These are phyloP conservation scores for Aphodius granarius DNA, from an alignment of 2,888 invertebrate genomes.

Conservation along the genomic window DNA sequence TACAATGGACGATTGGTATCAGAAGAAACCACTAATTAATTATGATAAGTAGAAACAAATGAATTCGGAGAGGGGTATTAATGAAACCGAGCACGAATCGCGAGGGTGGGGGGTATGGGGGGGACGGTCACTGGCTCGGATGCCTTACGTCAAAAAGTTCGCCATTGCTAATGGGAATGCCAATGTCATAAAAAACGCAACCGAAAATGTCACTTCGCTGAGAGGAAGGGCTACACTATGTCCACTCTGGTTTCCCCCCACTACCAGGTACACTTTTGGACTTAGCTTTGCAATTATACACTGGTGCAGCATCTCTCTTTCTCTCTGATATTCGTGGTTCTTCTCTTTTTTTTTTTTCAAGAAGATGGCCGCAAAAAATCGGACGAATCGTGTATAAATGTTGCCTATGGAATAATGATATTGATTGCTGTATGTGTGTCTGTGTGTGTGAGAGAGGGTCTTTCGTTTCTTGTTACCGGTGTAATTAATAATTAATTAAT, in stretches of 20 bases:
- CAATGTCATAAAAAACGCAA: conserved; percentile 17
- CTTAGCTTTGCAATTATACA: not conserved
- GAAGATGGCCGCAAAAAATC: not conserved
- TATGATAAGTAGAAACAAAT: conserved; percentile 53
- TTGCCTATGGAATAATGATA: not conserved
- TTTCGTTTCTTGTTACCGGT: not conserved
- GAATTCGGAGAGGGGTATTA: conserved; percentile 48
- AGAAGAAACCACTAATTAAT: conserved; percentile 49
- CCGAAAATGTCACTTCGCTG: not conserved
- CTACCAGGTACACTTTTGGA: not conserved
- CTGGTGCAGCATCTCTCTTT: not conserved
- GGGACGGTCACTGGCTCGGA: conserved; percentile 36
- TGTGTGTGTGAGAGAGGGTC: too few relatives aligned
- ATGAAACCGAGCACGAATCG: conserved; percentile 49
- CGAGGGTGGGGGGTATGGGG: conserved; percentile 32
- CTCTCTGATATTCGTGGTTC: too few relatives aligned
- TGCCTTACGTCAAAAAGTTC: conserved; percentile 47
- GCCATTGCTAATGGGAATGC: conserved; percentile 25
- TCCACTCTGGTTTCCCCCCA: not conserved
- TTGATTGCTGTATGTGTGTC: too few relatives aligned
- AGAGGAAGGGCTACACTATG: not conserved
- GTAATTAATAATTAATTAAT: not conserved
- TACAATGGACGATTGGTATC: conserved; percentile 17
- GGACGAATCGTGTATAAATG: not conserved
- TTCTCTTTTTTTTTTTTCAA: not conserved